Percentiles rank a stretch among this genome's conserved stretches.
phyloP scores from a whole-genome alignment of 1,140 invertebrate genomes.

The Agrilus planipennis region DNA sequence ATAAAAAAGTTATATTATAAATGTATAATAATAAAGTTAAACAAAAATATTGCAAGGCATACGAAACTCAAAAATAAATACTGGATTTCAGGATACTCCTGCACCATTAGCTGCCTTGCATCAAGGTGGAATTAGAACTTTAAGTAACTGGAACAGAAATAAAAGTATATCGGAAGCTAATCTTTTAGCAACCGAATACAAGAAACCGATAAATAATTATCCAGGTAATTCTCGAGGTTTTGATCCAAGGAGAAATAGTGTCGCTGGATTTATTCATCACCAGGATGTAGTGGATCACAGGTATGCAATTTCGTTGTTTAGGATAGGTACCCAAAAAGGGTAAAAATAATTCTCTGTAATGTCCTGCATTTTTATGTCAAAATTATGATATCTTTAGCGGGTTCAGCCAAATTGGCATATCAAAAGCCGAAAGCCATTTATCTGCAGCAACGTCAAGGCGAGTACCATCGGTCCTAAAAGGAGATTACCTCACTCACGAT shows the following conservation, averaged over 20 bases:
- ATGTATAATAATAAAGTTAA: background rate
- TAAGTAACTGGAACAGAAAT: conserved; percentile 43
- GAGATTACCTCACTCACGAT: conserved; percentile 38
- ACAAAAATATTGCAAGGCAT: too few relatives aligned
- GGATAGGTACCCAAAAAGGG: too few relatives aligned
- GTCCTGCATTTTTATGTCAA: too few relatives aligned
- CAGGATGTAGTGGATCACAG: conserved; percentile 38
- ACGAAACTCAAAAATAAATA: too few relatives aligned
- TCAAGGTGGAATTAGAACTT: conserved; percentile 41
- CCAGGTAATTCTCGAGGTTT: conserved; percentile 30
- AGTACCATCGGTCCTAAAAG: conserved; percentile 36
- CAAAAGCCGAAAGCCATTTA: conserved; percentile 45
- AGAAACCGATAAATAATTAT: conserved; percentile 17
- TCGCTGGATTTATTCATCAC: conserved; percentile 43
- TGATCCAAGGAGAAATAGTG: conserved; percentile 47
- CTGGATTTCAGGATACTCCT: too few relatives aligned
- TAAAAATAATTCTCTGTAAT: too few relatives aligned
- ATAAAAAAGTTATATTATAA: background rate
- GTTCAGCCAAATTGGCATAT: conserved; percentile 39
- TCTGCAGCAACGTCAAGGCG: conserved; percentile 39
- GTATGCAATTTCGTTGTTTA: too few relatives aligned
- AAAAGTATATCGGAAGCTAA: conserved; percentile 66
- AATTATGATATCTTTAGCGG: conserved; percentile 11
- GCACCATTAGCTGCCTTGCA: conserved; percentile 45
- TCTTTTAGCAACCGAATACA: conserved; percentile 46